Evolutionary conservation across 2,113 vertebrate genomes (phyloP).

Genomic region (Brachirus orientalis): DNA sequence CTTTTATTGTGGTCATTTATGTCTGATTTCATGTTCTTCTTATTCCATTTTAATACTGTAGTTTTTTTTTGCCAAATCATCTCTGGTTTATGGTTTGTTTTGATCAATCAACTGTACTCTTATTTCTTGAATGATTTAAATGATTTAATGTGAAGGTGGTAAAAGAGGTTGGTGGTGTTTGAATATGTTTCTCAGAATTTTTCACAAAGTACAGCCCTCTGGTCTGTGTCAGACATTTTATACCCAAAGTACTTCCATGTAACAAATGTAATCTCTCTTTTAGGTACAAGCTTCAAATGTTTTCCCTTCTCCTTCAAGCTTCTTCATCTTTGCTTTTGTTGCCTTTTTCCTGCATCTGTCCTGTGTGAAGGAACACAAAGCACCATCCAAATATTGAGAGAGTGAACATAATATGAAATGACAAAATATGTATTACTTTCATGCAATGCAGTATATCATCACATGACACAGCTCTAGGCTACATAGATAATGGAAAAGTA

Average conservation of each 20-base stretch:
- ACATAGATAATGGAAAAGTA: not conserved
- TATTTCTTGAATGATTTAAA: no score
- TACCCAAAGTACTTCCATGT: no score
- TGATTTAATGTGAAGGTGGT: not conserved
- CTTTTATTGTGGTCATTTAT: slow-evolving; percentile 6
- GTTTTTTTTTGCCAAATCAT: not conserved
- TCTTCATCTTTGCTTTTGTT: not conserved
- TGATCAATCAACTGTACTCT: no score
- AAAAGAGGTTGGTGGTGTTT: not conserved
- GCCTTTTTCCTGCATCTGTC: not conserved
- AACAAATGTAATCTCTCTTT: no score
- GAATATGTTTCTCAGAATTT: no score
- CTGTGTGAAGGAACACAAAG: not conserved
- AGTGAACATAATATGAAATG: not conserved
- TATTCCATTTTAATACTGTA: not conserved
- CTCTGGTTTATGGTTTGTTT: not conserved
- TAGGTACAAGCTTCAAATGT: no score
- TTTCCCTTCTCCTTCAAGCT: not conserved
- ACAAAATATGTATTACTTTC: not conserved
- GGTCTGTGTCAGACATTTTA: no score
- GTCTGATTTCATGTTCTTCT: not conserved
- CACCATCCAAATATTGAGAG: not conserved
- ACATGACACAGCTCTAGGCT: not conserved
- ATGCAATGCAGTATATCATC: not conserved
- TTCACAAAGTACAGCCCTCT: no score